Percentiles rank a stretch among this genome's conserved stretches.
Conservation (phyloP, 37 sponge, comb jelly and placozoan species). For the Chondrilla cf. caribensis region DNA sequence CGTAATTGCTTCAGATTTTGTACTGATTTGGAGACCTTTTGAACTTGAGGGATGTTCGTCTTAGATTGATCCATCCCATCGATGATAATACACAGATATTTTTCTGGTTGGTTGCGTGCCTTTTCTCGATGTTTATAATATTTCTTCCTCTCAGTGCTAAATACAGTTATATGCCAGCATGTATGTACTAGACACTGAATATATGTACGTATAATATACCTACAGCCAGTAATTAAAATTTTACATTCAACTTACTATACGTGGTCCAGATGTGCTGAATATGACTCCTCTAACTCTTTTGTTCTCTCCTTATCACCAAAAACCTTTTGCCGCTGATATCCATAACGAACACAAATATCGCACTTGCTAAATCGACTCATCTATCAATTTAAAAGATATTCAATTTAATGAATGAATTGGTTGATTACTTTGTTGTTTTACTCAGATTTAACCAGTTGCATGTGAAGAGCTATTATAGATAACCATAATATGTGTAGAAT, state of each 20-base stretch:
- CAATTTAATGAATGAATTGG: no score
- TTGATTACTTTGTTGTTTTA: background rate
- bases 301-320: constrained; percentile 22
- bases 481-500: no score
- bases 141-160: constrained; percentile 40
- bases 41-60: constrained; percentile 8
- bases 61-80: constrained; percentile 65
- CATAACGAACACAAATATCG: constrained; percentile 38
- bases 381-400: constrained; percentile 13
- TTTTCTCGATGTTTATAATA: constrained; percentile 56
- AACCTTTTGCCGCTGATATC: constrained; percentile 27
- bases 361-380: constrained; percentile 48
- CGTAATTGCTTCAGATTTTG: constrained; percentile 32
- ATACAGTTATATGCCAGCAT: background rate
- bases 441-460: background rate
- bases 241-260: constrained; percentile 27
- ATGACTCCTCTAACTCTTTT: constrained; percentile 12
- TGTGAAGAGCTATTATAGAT: background rate
- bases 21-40: constrained; percentile 17
- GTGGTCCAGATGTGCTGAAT: constrained; percentile 31
- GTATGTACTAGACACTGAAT: background rate
- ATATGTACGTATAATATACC: background rate
- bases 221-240: background rate
- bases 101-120: constrained; percentile 38
- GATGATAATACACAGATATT: constrained; percentile 49